These are phyloP conservation scores for Phthorimaea operculella DNA, from an alignment of 1,140 invertebrate species.

Conservation along the genomic window DNA sequence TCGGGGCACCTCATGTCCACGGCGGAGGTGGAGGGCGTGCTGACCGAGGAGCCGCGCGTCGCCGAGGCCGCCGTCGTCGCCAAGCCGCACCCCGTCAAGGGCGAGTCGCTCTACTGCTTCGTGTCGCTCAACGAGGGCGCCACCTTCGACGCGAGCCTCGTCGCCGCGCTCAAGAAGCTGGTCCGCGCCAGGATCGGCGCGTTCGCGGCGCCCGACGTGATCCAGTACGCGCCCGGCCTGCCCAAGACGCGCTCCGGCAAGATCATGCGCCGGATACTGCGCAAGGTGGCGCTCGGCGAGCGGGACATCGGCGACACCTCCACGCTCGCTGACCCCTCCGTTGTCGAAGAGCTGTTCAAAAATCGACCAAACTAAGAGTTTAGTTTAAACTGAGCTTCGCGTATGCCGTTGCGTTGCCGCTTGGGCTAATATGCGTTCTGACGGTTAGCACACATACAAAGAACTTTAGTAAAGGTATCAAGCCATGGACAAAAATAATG, in stretches of 20 bases:
- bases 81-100: conserved; percentile 92
- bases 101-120: conserved; percentile 97
- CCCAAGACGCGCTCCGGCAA: conserved; percentile 99
- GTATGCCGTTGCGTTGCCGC: too few relatives aligned
- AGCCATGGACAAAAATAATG: too few relatives aligned
- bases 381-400: too few relatives aligned
- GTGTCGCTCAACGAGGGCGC: conserved; percentile 86
- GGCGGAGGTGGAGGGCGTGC: conserved; percentile 92
- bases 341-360: conserved; percentile 84
- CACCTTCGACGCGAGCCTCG: conserved; percentile 76
- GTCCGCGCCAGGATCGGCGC: conserved; percentile 94
- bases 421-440: too few relatives aligned
- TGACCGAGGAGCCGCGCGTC: conserved; percentile 85
- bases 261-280: conserved; percentile 94
- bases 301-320: conserved; percentile 91
- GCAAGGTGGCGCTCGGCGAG: conserved; percentile 93
- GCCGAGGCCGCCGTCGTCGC: conserved; percentile 96
- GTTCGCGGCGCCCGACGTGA: conserved; percentile 94
- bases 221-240: conserved; percentile 91
- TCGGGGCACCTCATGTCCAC: conserved; percentile 98
- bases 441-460: too few relatives aligned
- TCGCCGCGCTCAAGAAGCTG: conserved; percentile 81
- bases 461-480: too few relatives aligned
- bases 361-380: conserved; percentile 67
- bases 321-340: conserved; percentile 88